Conservation (phyloP, 2,888 invertebrate genomes). For the Heliconius ismenius region DNA sequence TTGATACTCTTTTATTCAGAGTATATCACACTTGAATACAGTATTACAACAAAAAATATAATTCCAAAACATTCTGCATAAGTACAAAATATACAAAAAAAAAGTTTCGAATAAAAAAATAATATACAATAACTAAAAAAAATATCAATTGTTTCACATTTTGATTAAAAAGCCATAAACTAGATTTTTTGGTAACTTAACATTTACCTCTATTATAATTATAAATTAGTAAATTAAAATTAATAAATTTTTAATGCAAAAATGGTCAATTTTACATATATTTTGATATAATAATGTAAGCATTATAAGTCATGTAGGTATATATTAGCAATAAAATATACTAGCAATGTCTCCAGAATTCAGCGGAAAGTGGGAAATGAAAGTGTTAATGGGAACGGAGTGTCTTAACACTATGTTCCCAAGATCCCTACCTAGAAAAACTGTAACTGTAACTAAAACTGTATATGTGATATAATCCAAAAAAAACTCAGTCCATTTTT, state of each 20-base stretch:
- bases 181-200: conserved; percentile 23
- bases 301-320: neutral
- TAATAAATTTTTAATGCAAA: neutral
- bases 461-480: too few species aligned
- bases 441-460: too few species aligned
- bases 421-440: too few species aligned
- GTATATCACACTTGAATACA: conserved; percentile 3
- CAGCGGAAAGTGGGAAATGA: too few species aligned
- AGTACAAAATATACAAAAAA: conserved; percentile 11
- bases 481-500: too few species aligned
- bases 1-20: neutral
- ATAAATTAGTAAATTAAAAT: neutral
- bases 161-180: neutral
- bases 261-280: neutral
- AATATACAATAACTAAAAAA: neutral
- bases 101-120: neutral
- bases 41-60: neutral
- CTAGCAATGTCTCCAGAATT: too few species aligned
- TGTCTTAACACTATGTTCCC: too few species aligned
- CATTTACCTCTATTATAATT: conserved; percentile 4
- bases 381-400: too few species aligned
- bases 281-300: neutral
- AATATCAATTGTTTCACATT: neutral
- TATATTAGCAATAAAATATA: too few species aligned
- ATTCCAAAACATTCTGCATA: neutral